Percentiles rank a stretch among this genome's conserved stretches.
These are phyloP conservation scores for Ageneiosus marmoratus DNA, from an alignment of 2,113 vertebrate genomes.

Conservation along the genomic window DNA sequence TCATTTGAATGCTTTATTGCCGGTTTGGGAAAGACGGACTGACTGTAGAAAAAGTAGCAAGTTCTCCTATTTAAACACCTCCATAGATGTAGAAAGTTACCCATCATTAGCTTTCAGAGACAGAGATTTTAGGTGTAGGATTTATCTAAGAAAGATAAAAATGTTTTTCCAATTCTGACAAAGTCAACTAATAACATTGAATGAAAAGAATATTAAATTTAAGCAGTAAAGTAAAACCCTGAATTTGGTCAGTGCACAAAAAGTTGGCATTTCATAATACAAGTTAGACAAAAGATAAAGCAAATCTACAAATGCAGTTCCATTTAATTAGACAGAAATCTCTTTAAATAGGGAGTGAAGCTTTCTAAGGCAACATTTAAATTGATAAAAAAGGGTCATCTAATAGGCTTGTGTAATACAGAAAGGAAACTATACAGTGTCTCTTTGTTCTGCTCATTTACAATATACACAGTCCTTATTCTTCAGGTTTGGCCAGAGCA, in stretches of 20 bases:
- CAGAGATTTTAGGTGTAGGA: slow-evolving; percentile 30
- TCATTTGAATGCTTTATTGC: slow-evolving; percentile 68
- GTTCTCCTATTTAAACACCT: slow-evolving; percentile 61
- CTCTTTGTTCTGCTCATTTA: slow-evolving; percentile 66
- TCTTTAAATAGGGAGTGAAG: slow-evolving; percentile 72
- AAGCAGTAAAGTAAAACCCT: slow-evolving; percentile 61
- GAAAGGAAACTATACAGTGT: slow-evolving; percentile 74
- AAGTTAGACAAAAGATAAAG: slow-evolving; percentile 66
- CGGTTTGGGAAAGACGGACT: slow-evolving; percentile 38
- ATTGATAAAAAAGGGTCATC: slow-evolving; percentile 71
- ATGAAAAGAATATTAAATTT: slow-evolving; percentile 54
- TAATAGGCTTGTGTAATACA: slow-evolving; percentile 69
- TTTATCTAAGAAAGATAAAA: slow-evolving; percentile 54
- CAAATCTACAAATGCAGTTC: slow-evolving; percentile 68
- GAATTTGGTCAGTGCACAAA: slow-evolving; percentile 69
- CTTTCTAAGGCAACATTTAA: slow-evolving; percentile 77
- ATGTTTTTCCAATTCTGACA: slow-evolving; percentile 16
- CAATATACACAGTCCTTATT: slow-evolving; percentile 70
- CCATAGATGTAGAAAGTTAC: slow-evolving; percentile 60
- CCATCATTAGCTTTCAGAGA: slow-evolving; percentile 33
- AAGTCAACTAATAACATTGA: slow-evolving; percentile 50
- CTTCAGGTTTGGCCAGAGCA: slow-evolving; percentile 57
- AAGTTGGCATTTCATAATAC: slow-evolving; percentile 58
- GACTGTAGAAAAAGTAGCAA: slow-evolving; percentile 69
- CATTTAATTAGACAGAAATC: slow-evolving; percentile 65